These are phyloP conservation scores for Candidula unifasciata DNA, from an alignment of 2,888 invertebrate genomes.

Conservation along the genomic window DNA sequence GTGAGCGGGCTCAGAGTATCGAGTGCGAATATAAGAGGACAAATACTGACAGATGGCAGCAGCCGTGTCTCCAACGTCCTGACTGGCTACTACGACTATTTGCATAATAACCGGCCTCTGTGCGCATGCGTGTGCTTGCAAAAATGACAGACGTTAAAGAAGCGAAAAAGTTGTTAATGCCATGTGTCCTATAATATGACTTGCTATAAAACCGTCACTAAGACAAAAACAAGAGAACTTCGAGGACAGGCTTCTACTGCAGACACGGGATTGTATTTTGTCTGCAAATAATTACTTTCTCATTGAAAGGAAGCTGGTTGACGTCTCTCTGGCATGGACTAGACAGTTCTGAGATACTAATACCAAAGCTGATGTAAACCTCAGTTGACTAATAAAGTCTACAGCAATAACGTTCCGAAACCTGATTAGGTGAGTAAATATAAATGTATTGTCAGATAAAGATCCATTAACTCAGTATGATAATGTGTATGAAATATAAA, in stretches of 20 bases:
- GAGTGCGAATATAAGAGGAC: conserved; percentile 34
- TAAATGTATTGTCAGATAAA: too few species aligned
- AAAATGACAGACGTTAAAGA: conserved; percentile 27
- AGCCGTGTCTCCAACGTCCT: conserved; percentile 34
- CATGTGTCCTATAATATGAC: conserved; percentile 31
- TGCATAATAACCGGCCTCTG: conserved; percentile 52
- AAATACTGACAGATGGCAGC: conserved; percentile 51
- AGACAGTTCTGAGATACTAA: too few species aligned
- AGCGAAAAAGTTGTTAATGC: conserved; percentile 30
- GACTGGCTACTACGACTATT: conserved; percentile 52
- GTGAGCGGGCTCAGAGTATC: not conserved
- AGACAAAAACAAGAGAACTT: not conserved
- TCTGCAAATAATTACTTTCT: not conserved
- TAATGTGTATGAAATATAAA: too few species aligned
- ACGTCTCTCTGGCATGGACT: too few species aligned
- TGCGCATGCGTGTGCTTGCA: conserved; percentile 36
- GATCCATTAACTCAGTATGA: too few species aligned
- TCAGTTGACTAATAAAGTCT: too few species aligned
- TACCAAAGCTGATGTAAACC: too few species aligned
- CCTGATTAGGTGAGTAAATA: too few species aligned
- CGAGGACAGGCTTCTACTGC: not conserved
- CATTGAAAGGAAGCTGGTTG: not conserved
- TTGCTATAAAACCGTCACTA: not conserved
- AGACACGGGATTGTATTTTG: not conserved
- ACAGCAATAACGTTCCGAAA: too few species aligned